phyloP scores from a whole-genome alignment of 2,888 invertebrate species.

The Caenorhabditis sp. region DNA sequence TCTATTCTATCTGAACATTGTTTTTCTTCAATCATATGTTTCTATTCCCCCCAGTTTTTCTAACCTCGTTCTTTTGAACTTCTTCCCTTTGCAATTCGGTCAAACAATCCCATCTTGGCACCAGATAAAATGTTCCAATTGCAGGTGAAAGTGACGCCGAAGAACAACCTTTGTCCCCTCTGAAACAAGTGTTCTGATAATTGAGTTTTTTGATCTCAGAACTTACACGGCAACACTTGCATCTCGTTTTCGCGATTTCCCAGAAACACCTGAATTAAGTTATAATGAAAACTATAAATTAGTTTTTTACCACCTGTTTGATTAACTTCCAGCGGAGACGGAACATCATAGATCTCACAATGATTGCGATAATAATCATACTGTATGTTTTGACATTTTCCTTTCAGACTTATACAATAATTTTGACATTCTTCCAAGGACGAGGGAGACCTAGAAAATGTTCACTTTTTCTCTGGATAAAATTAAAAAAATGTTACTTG shows the following conservation, averaged over 20 bases:
- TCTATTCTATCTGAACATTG: too few species aligned
- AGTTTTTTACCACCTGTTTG: constrained; percentile 10
- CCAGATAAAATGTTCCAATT: constrained; percentile 28
- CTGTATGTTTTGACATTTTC: constrained; percentile 43
- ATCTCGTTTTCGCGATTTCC: constrained; percentile 19
- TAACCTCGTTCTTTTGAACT: neutral
- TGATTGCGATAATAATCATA: constrained; percentile 46
- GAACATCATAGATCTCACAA: constrained; percentile 42
- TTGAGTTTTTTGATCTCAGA: neutral
- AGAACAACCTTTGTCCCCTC: constrained; percentile 26
- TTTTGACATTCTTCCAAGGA: constrained; percentile 42
- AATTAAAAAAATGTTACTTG: constrained; percentile 10
- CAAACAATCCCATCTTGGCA: constrained; percentile 39
- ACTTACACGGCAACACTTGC: constrained; percentile 15
- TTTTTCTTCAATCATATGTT: too few species aligned
- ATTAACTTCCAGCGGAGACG: constrained; percentile 39
- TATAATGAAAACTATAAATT: neutral
- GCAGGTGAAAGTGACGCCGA: constrained; percentile 29
- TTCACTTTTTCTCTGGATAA: neutral
- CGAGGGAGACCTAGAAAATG: constrained; percentile 30
- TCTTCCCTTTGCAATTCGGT: neutral
- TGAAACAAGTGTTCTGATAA: neutral
- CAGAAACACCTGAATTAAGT: neutral
- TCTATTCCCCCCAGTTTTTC: too few species aligned
- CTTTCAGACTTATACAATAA: constrained; percentile 31